These are phyloP conservation scores for Baronia brevicornis DNA, from an alignment of 2,888 invertebrate genomes.

Conservation along the genomic window DNA sequence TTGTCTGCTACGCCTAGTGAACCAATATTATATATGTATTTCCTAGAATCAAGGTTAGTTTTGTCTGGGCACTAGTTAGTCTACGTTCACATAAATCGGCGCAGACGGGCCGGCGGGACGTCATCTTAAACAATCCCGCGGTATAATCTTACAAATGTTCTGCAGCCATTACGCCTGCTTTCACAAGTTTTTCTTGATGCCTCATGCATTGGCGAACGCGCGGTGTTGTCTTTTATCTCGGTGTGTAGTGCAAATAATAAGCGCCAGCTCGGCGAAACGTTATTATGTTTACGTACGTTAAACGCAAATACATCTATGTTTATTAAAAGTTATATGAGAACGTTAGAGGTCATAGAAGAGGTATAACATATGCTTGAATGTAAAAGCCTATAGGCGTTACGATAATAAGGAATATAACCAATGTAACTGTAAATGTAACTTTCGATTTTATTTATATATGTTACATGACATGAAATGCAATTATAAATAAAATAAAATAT, in stretches of 20 bases:
- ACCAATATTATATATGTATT: constrained; percentile 1
- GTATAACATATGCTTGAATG: too few relatives aligned
- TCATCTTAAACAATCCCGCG: constrained; percentile 36
- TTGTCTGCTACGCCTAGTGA: not conserved
- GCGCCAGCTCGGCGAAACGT: constrained; percentile 10
- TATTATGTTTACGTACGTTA: too few relatives aligned
- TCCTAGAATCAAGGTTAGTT: not conserved
- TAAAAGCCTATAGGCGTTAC: too few relatives aligned
- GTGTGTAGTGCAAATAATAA: constrained; percentile 22
- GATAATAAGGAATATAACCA: too few relatives aligned
- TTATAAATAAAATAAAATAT: too few relatives aligned
- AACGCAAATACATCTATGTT: too few relatives aligned
- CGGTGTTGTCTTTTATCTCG: constrained; percentile 48
- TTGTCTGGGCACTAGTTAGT: constrained; percentile 11
- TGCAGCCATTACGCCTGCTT: constrained; percentile 52
- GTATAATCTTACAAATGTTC: constrained; percentile 67
- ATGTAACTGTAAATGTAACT: too few relatives aligned
- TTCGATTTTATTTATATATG: too few relatives aligned
- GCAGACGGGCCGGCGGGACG: constrained; percentile 21
- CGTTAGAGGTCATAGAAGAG: too few relatives aligned
- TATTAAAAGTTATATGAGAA: too few relatives aligned
- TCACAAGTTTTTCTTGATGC: constrained; percentile 59
- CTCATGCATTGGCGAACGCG: constrained; percentile 51
- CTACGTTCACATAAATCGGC: constrained; percentile 28
- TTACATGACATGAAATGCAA: too few relatives aligned